These are phyloP conservation scores for Phymorhynchus buccinoides DNA, from an alignment of 1,140 invertebrate genomes.

Conservation along the genomic window DNA sequence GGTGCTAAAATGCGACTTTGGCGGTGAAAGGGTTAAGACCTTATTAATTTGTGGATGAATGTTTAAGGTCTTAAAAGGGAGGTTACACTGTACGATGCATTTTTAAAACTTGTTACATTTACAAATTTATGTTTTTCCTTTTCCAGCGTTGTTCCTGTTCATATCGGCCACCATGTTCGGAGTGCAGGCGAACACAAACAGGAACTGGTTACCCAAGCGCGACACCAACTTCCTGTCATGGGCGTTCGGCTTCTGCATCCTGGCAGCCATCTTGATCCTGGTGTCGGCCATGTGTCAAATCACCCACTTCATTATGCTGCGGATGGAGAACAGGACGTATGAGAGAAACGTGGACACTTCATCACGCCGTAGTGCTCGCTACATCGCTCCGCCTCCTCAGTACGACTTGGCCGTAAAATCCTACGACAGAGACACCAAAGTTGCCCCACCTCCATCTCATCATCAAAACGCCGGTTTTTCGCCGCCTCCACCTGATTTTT, in stretches of 20 bases:
- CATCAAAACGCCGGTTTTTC: background rate
- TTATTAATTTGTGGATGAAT: too few species aligned
- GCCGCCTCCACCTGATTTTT: background rate
- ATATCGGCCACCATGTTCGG: constrained; percentile 91
- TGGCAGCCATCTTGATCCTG: constrained; percentile 83
- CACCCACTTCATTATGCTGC: constrained; percentile 42
- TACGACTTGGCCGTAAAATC: background rate
- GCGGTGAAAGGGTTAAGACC: too few species aligned
- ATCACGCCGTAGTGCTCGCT: background rate
- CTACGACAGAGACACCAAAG: background rate
- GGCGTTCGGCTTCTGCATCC: constrained; percentile 91
- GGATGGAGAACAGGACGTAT: constrained; percentile 26
- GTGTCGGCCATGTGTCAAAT: constrained; percentile 61
- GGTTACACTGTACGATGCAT: too few species aligned
- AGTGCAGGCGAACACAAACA: constrained; percentile 88
- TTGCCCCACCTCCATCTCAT: constrained; percentile 16
- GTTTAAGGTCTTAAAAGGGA: too few species aligned
- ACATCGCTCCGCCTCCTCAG: background rate
- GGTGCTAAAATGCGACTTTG: too few species aligned
- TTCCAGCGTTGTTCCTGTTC: constrained; percentile 84
- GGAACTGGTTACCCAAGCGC: constrained; percentile 95
- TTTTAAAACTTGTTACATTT: too few species aligned
- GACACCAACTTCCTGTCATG: constrained; percentile 95
- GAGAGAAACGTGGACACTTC: background rate
- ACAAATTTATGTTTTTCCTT: constrained; percentile 54